Conservation (phyloP, 2,797 vertebrate species). For the Gallinago nigripennis region DNA sequence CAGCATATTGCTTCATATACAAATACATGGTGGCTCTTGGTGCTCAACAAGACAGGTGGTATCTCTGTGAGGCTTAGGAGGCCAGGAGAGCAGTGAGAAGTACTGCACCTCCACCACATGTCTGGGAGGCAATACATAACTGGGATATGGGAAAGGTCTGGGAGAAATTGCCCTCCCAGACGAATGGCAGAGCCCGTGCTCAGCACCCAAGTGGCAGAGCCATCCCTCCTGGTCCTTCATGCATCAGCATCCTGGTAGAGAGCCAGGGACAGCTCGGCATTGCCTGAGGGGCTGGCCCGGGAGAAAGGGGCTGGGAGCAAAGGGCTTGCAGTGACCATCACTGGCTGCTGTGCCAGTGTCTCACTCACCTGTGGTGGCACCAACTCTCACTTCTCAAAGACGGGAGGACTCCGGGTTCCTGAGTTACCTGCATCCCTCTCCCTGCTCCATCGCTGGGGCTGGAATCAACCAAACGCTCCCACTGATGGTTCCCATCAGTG, state of each 20-base stretch:
- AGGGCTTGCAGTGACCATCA: accelerated
- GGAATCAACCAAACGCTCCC: accelerated
- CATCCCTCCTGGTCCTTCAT: neutral
- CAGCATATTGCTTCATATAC: neutral
- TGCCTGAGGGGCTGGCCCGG: neutral
- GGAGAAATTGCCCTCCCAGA: neutral
- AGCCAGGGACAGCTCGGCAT: neutral
- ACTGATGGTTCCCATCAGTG: neutral
- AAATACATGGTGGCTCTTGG: neutral
- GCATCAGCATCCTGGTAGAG: neutral
- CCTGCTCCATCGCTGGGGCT: neutral
- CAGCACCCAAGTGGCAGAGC: accelerated
- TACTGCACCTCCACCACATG: accelerated
- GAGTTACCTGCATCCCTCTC: neutral
- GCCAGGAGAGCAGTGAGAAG: neutral
- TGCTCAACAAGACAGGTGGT: neutral
- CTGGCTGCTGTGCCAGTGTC: neutral
- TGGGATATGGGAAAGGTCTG: neutral
- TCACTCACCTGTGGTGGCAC: neutral
- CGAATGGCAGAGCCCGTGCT: neutral
- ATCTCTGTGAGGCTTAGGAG: neutral
- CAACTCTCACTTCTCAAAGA: neutral
- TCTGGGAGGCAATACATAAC: accelerated
- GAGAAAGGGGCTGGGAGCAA: neutral
- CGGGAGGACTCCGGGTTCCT: neutral